These are phyloP conservation scores for Tyrannus savana DNA, from an alignment of 2,113 vertebrate genomes.

Conservation along the genomic window DNA sequence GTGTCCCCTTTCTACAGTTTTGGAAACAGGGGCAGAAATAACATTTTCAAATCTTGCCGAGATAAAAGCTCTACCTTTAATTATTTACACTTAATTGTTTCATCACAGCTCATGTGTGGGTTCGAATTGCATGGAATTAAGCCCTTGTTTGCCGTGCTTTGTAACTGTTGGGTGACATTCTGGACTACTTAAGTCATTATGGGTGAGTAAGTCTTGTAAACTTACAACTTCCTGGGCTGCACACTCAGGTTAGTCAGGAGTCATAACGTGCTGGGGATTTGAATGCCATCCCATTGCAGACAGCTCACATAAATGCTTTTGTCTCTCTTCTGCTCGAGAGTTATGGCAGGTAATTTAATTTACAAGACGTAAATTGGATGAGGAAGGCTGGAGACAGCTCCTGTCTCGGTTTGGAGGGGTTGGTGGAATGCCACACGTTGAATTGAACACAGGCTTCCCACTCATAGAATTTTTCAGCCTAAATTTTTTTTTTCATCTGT, in stretches of 20 bases:
- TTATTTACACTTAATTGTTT: conserved; percentile 23
- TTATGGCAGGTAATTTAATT: not conserved
- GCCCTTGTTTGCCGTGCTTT: not conserved
- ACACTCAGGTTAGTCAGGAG: not conserved
- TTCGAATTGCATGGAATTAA: not conserved
- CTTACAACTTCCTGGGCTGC: not conserved
- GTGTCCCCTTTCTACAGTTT: not conserved
- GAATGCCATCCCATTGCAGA: not conserved
- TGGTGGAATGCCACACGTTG: not conserved
- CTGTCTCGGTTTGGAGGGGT: not conserved
- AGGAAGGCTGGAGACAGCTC: not conserved
- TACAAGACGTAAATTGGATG: not conserved
- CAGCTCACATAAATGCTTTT: not conserved
- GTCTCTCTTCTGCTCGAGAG: not conserved
- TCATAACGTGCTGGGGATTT: not conserved
- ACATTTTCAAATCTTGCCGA: not conserved
- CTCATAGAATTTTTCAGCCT: not conserved
- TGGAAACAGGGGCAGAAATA: not conserved
- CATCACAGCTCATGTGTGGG: not conserved
- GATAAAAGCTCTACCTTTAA: not conserved
- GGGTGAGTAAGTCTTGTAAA: not conserved
- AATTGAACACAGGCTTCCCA: not conserved
- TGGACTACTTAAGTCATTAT: not conserved
- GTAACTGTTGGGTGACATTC: not conserved
- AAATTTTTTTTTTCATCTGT: not conserved